phyloP scores from a whole-genome alignment of 1,140 invertebrate species.

The Calosoma granatense region DNA sequence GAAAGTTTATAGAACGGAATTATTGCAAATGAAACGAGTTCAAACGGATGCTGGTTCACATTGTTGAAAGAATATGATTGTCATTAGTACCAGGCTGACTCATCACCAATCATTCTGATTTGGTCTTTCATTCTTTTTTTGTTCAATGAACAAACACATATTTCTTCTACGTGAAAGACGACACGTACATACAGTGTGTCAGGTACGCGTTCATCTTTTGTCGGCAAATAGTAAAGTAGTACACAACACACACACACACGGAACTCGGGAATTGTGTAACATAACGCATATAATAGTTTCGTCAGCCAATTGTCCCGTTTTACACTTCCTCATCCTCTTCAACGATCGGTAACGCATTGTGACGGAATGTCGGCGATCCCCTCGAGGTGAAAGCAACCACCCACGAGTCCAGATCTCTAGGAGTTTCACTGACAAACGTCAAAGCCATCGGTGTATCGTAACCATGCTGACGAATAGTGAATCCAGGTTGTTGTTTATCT shows the following conservation, averaged over 20 bases:
- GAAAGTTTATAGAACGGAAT: too few species aligned
- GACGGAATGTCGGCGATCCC: conserved; percentile 38
- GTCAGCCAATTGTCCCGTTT: conserved; percentile 10
- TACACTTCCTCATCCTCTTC: conserved; percentile 50
- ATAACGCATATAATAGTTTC: background rate
- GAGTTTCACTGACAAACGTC: conserved; percentile 46
- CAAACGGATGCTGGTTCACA: too few species aligned
- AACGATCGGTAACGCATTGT: conserved; percentile 49
- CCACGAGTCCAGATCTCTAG: conserved; percentile 50
- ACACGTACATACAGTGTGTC: too few species aligned
- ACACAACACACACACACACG: background rate
- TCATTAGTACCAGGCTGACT: too few species aligned
- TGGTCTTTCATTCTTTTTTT: too few species aligned
- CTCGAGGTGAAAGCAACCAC: conserved; percentile 47
- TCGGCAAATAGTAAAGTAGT: too few species aligned
- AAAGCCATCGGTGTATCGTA: conserved; percentile 48
- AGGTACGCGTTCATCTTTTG: too few species aligned
- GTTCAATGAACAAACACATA: too few species aligned
- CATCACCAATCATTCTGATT: too few species aligned
- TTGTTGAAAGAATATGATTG: too few species aligned
- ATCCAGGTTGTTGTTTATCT: conserved; percentile 37
- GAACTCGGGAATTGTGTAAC: conserved; percentile 7
- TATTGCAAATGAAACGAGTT: too few species aligned
- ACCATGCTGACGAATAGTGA: conserved; percentile 47
- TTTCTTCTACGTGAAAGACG: too few species aligned